These are phyloP conservation scores for Leptinotarsa haldemani DNA, from an alignment of 2,888 invertebrate genomes.

Conservation along the genomic window DNA sequence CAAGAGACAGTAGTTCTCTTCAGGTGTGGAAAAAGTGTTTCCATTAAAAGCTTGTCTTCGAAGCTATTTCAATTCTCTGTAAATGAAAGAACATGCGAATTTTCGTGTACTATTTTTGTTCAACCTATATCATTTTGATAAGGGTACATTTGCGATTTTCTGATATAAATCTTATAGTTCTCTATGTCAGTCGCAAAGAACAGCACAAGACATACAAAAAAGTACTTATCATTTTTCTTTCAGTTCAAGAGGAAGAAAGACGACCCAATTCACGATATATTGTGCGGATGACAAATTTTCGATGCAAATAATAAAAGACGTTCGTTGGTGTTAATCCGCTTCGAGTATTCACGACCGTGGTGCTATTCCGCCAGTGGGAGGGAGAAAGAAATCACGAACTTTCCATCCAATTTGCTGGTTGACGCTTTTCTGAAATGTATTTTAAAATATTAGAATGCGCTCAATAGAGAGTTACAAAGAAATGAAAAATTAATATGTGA, in stretches of 20 bases:
- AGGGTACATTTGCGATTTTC: background rate
- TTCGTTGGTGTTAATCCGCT: slow-evolving; percentile 19
- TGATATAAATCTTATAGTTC: slow-evolving; percentile 6
- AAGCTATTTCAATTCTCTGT: too few relatives aligned
- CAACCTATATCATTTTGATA: background rate
- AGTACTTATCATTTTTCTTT: slow-evolving; percentile 16
- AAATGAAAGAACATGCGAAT: too few relatives aligned
- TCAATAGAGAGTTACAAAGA: too few relatives aligned
- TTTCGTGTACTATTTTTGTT: background rate
- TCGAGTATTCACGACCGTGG: background rate
- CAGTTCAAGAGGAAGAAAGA: slow-evolving; percentile 5
- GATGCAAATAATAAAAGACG: slow-evolving; percentile 13
- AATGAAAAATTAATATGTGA: too few relatives aligned
- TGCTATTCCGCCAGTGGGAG: background rate
- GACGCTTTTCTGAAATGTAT: too few relatives aligned
- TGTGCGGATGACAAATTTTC: slow-evolving; percentile 16
- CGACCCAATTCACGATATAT: slow-evolving; percentile 6
- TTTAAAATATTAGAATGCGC: too few relatives aligned
- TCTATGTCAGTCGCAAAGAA: slow-evolving; percentile 14
- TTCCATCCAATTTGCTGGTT: too few relatives aligned
- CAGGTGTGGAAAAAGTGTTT: too few relatives aligned
- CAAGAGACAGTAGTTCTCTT: too few relatives aligned
- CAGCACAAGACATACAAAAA: slow-evolving; percentile 14
- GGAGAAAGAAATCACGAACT: background rate
- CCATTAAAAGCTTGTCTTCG: too few relatives aligned